Evolutionary conservation across 2,113 vertebrate species (phyloP), one percentile per base, ranked within the genome.

Genomic region (Cryptotis parvus): DNA sequence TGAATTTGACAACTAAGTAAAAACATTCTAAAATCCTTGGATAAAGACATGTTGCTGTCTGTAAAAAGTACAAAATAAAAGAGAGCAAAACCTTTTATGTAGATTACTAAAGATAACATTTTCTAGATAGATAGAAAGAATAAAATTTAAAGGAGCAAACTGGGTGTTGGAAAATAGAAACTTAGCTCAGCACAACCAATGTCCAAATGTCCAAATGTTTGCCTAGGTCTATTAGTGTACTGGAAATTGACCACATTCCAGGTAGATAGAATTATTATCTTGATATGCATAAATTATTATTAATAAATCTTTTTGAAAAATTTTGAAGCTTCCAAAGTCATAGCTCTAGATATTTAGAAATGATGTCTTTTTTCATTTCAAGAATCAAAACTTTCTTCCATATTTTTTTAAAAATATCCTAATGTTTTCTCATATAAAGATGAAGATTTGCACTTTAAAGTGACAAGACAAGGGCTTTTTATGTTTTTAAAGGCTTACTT

Each of bases 1-100:
- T 78, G n/a, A 97, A 61, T 79, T 95, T 85, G 88, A 43, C 77
- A 96, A 63, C 41, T 31, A 91, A 76, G 78, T 68, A 87, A 45
- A 65, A 85, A 93, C 91, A n/a, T 61, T 89, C 78, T 87, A 65
- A 65, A 84, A 77, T 31, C 26, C 16, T 91, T 92, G 52, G 58
- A 85, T 90, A 77, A 90, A 80, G 92, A 84, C 89, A 76, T 80
- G 69, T 74, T 74, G 74, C 55, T 83, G 9, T 70, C 33, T 85
- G 24, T 86, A 79, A 90, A 91, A 90, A 55, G 43, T 82, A 20
- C n/a, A 77, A 92, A 91, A 63, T 55, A 55, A 81, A n/a, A 45
- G 69, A 89, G 26, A 75, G 45, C 37, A 82, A 70, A 94, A 26
- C 37, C 45, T 80, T 69, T 68, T 82, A 68, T 73, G 18, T 65